phyloP scores from a whole-genome alignment of 2,888 invertebrate species.

The Drosophila mercatorum region DNA sequence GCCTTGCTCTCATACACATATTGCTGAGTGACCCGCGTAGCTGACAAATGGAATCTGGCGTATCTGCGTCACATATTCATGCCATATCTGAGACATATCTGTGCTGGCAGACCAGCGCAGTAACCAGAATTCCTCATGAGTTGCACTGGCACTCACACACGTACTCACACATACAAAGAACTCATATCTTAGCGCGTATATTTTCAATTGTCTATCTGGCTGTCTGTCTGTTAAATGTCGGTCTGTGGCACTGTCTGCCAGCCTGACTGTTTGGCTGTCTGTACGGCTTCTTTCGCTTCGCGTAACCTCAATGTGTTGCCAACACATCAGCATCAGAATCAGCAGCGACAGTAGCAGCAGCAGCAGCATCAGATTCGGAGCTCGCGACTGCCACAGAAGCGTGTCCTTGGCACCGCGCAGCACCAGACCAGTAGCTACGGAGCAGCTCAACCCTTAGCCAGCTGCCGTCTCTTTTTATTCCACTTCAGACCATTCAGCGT shows the following conservation, averaged over 20 bases:
- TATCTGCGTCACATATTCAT: conserved; percentile 47
- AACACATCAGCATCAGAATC: conserved; percentile 47
- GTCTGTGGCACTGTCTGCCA: conserved; percentile 22
- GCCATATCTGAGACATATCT: conserved; percentile 45
- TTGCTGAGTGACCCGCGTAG: conserved; percentile 47
- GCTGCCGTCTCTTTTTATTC: conserved; percentile 11
- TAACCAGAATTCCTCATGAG: conserved; percentile 35
- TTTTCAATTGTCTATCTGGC: conserved; percentile 57
- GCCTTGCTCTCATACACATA: conserved; percentile 1
- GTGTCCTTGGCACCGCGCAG: conserved; percentile 58
- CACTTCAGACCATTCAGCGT: conserved; percentile 28
- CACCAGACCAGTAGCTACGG: conserved; percentile 6
- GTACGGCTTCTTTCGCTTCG: conserved; percentile 56
- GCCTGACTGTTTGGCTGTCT: conserved; percentile 23
- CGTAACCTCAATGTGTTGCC: conserved; percentile 76
- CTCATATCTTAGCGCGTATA: conserved; percentile 54
- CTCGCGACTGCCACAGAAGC: conserved; percentile 25
- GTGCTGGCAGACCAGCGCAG: conserved; percentile 29
- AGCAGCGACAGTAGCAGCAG: conserved; percentile 5
- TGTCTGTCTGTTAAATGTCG: conserved; percentile 9
- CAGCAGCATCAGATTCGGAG: conserved; percentile 39
- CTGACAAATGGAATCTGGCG: conserved; percentile 55
- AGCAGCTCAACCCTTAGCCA: conserved; percentile 16
- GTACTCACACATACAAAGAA: conserved; percentile 14
- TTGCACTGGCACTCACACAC: background rate